Conservation (phyloP, 2,888 invertebrate species). For the Cantharis rustica region DNA sequence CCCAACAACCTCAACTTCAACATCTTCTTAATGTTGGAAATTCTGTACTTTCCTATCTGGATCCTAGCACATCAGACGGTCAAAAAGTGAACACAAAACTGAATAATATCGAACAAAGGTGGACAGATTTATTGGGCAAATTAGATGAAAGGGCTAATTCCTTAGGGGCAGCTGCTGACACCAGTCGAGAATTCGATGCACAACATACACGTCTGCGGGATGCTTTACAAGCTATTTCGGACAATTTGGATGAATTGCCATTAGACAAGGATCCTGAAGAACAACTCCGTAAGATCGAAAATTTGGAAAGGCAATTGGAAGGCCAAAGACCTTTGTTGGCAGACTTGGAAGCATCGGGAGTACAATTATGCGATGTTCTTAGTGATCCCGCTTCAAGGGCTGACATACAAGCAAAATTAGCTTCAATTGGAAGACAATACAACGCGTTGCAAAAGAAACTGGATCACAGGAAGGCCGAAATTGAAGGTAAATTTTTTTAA, state of each 20-base stretch:
- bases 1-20: constrained; percentile 88
- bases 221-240: constrained; percentile 85
- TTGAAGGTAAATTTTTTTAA: constrained; percentile 67
- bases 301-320: constrained; percentile 85
- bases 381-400: constrained; percentile 89
- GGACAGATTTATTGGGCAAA: constrained; percentile 77
- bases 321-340: constrained; percentile 86
- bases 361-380: constrained; percentile 81
- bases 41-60: constrained; percentile 67
- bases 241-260: constrained; percentile 82
- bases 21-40: constrained; percentile 83
- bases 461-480: constrained; percentile 87
- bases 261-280: constrained; percentile 84
- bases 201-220: constrained; percentile 81
- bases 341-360: constrained; percentile 89
- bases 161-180: constrained; percentile 89
- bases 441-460: constrained; percentile 87
- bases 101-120: constrained; percentile 71
- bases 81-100: constrained; percentile 74
- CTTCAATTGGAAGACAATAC: constrained; percentile 85
- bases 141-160: constrained; percentile 88
- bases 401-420: constrained; percentile 88
- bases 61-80: constrained; percentile 64
- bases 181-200: constrained; percentile 91
- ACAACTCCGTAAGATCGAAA: constrained; percentile 84